These are phyloP conservation scores for Holothuria glaberrima DNA, from an alignment of 35 echinoderm and acorn worm species.

Conservation along the genomic window DNA sequence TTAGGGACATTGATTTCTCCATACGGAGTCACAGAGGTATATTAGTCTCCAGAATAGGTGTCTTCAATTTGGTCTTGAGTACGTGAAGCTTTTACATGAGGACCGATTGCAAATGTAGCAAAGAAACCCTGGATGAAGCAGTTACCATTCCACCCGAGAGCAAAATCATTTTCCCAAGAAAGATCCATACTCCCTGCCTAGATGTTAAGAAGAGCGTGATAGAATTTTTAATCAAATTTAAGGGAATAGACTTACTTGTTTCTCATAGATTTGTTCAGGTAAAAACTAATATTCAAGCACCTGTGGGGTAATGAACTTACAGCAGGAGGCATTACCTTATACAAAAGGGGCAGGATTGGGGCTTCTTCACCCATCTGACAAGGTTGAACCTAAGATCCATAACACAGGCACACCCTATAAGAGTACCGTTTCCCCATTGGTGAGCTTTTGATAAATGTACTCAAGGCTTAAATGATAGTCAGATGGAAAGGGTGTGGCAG, in stretches of 20 bases:
- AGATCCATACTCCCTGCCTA: background rate
- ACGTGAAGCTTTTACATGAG: background rate
- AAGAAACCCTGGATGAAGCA: background rate
- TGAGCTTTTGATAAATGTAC: background rate
- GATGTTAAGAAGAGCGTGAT: background rate
- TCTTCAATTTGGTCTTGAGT: too few relatives aligned
- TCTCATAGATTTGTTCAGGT: constrained; percentile 6
- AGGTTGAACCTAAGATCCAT: background rate
- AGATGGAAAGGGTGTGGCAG: background rate
- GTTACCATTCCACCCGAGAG: constrained; percentile 1
- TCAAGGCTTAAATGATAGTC: background rate
- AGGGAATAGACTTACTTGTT: background rate
- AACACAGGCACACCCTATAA: background rate
- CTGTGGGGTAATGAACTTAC: constrained; percentile 5
- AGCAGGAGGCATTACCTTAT: background rate
- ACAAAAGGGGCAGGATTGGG: constrained; percentile 26
- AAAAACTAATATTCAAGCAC: background rate
- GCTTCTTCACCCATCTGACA: background rate
- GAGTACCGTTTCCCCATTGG: background rate
- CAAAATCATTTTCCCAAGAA: background rate
- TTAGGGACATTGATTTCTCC: too few relatives aligned
- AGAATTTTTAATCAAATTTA: background rate
- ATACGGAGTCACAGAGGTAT: too few relatives aligned
- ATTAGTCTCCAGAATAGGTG: too few relatives aligned
- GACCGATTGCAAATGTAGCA: background rate